Conservation (phyloP, 2,113 vertebrate genomes). For the Chlorodrepanis virens region DNA sequence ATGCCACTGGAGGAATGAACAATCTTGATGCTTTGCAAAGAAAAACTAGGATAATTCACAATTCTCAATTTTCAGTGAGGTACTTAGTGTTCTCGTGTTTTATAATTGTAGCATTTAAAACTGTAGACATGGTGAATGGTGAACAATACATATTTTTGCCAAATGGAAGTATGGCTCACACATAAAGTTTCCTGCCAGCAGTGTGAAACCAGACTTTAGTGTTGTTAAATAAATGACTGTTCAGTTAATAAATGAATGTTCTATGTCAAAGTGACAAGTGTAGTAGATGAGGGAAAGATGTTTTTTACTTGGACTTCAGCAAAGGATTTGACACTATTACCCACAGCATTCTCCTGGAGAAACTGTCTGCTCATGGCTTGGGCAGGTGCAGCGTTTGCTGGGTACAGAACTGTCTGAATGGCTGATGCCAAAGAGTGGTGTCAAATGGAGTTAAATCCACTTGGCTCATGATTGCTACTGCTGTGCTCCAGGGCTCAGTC, state of each 20-base stretch:
- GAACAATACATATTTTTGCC: neutral
- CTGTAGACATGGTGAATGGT: neutral
- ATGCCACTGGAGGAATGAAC: neutral
- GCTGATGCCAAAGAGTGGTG: neutral
- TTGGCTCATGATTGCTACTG: fast-evolving
- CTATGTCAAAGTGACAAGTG: neutral
- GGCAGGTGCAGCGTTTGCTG: neutral
- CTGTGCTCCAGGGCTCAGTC: neutral
- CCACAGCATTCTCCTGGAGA: neutral
- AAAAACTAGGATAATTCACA: neutral
- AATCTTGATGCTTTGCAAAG: neutral
- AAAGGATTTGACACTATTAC: neutral
- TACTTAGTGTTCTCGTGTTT: neutral
- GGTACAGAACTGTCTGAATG: neutral
- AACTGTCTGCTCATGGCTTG: neutral
- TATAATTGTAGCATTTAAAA: constrained; percentile 40
- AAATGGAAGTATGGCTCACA: neutral
- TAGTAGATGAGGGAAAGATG: neutral
- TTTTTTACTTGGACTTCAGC: neutral
- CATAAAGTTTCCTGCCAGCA: neutral
- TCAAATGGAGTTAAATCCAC: neutral
- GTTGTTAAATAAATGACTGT: neutral
- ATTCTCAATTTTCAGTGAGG: neutral
- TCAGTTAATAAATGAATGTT: neutral
- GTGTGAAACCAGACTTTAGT: constrained; percentile 20